phyloP scores from a whole-genome alignment of 2,797 vertebrate species.

The Eutrigla gurnardus region DNA sequence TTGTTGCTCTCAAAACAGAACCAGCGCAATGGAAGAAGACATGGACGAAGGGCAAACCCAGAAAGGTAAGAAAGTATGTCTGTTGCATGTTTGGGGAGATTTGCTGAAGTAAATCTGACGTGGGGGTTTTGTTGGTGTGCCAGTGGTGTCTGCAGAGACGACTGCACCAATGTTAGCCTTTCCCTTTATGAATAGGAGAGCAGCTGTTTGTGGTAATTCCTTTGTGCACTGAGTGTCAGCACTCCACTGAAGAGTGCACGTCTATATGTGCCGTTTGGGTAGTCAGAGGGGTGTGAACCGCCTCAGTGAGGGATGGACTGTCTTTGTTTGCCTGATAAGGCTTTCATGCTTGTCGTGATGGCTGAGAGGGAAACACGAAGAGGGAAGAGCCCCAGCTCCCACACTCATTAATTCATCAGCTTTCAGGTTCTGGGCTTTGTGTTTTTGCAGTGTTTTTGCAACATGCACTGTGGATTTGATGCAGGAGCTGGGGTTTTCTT shows the following conservation, averaged over 20 bases:
- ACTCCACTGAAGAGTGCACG: conserved; percentile 61
- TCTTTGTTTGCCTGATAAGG: conserved; percentile 82
- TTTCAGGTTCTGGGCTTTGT: conserved; percentile 48
- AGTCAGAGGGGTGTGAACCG: conserved; percentile 74
- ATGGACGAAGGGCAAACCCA: conserved; percentile 99
- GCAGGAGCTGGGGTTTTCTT: conserved; percentile 37
- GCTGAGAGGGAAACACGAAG: conserved; percentile 57
- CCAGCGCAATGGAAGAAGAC: conserved; percentile 96
- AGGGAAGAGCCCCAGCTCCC: conserved; percentile 39
- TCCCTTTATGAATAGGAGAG: conserved; percentile 50
- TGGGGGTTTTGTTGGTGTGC: conserved; percentile 44
- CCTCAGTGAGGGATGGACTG: conserved; percentile 55
- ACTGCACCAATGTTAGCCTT: conserved; percentile 50
- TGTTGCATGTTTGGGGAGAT: conserved; percentile 22
- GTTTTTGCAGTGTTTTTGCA: conserved; percentile 26
- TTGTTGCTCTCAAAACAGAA: conserved; percentile 77
- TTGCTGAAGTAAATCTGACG: conserved; percentile 36
- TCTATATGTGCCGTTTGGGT: conserved; percentile 55
- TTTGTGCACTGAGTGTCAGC: conserved; percentile 76
- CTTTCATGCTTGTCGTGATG: conserved; percentile 73
- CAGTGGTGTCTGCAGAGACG: conserved; percentile 45
- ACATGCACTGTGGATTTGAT: conserved; percentile 29
- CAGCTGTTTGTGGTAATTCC: conserved; percentile 75
- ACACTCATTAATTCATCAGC: conserved; percentile 52
- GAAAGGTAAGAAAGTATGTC: conserved; percentile 88